Base-by-base conservation (phyloP, 2,113 vertebrate species). In the Erinaceus europaeus region DNA sequence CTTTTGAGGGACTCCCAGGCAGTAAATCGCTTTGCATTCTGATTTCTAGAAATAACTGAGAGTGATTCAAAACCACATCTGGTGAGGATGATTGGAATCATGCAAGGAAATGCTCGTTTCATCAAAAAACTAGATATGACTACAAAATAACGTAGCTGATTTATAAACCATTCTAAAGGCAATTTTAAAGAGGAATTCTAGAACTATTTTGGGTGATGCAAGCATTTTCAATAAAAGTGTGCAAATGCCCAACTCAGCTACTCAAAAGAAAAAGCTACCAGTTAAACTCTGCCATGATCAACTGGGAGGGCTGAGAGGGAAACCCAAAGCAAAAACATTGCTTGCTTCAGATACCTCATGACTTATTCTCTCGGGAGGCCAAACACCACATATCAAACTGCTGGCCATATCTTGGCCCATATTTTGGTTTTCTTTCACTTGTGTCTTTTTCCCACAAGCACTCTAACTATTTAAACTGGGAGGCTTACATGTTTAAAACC, bases 1-100 rank as follows among this genome's bases (percentile, higher is more conserved):
- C 36, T 68, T 75, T 42, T 75, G 44, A 65, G 69, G 23, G 36
- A 69, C 65, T 53, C 40, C 87, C 77, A 17, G 40, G 67, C 65
- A 44, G 17, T 29, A 64, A 38, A 68, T 69, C 13, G 23, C 57
- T 40, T 13, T 34, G 29, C 48, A 74, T 64, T 77, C 52, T 52
- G 68, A 59, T 59, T 84, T 93, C 78, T 79, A 17, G 68, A 92
- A 93, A 61, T 65, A 89, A 88, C 80, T 69, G 50, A 52, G 62
- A 80, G 65, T 42, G 79, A 73, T 69, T 88, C 67, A 71, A 32
- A 90, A 68, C 62, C 46, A 34, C 88, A 65, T 62, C 77, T 91
- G 88, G 40, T 23, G 42, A 74, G 55, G 32, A 81, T 34, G 82
- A 82, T 20, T 50, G 59, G 65, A 52, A 40, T 69, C 62, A 72